Percentiles rank a stretch among this genome's conserved stretches.
Evolutionary conservation across 2,797 vertebrate genomes (phyloP).

Genomic region (Thamnophis elegans): DNA sequence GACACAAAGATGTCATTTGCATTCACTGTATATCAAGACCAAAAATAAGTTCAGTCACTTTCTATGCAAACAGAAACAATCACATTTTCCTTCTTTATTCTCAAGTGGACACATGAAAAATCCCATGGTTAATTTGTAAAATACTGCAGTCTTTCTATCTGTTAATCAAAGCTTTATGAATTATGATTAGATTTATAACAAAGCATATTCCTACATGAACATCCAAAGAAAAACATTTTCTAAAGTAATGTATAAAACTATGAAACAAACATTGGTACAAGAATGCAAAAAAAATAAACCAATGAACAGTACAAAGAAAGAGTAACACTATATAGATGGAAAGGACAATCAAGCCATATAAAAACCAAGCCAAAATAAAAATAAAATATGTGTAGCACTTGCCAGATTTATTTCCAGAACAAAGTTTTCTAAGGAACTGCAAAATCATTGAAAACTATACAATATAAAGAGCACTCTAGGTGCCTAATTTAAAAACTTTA

Average conservation of each 20-base stretch:
- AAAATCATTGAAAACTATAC: not conserved
- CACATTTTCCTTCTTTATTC: not conserved
- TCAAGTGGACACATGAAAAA: not conserved
- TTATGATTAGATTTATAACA: not conserved
- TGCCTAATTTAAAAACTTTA: not conserved
- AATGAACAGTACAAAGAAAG: not conserved
- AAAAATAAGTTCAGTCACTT: not conserved
- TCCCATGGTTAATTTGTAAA: not conserved
- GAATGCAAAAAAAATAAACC: not conserved
- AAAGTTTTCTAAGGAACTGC: not conserved
- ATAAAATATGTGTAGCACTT: not conserved
- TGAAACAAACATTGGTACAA: conserved; percentile 17
- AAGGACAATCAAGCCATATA: not conserved
- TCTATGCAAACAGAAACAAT: not conserved
- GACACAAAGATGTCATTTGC: not conserved
- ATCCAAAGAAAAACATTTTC: conserved; percentile 12
- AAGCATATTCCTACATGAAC: not conserved
- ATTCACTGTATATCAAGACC: not conserved
- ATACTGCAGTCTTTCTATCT: not conserved
- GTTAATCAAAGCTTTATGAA: not conserved
- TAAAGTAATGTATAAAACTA: not conserved
- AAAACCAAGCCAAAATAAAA: not conserved
- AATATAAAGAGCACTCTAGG: not conserved
- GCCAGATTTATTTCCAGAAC: not conserved
- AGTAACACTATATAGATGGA: not conserved